Evolutionary conservation across 37 sponge, comb jelly and placozoan genomes (phyloP).

Genomic region (Beroe ovata): DNA sequence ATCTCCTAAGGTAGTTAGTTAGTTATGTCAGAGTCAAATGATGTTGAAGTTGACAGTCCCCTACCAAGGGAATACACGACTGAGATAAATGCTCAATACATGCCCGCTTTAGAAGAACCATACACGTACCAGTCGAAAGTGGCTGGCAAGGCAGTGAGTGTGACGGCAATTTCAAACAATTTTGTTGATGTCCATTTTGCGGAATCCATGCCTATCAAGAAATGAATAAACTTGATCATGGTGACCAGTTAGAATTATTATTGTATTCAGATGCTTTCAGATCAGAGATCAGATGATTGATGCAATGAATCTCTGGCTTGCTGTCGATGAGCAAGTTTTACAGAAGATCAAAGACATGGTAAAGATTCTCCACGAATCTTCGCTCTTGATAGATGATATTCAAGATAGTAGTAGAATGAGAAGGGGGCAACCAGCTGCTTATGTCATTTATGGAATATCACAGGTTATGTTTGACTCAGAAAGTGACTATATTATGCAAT

Average conservation of each 20-base stretch:
- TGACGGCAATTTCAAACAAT: no score
- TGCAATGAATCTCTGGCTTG: constrained; percentile 31
- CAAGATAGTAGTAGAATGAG: constrained; percentile 62
- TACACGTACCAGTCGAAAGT: constrained; percentile 29
- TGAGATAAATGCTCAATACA: constrained; percentile 32
- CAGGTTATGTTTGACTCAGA: no score
- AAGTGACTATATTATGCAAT: no score
- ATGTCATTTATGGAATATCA: constrained; percentile 46
- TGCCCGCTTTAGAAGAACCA: constrained; percentile 16
- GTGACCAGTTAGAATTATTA: no score
- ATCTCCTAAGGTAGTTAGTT: no score
- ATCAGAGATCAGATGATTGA: constrained; percentile 51
- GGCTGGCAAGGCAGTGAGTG: constrained; percentile 52
- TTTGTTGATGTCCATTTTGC: no score
- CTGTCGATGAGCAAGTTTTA: background rate
- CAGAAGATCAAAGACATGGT: constrained; percentile 24
- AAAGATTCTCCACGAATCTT: constrained; percentile 39
- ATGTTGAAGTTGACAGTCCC: background rate
- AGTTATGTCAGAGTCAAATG: background rate
- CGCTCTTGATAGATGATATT: constrained; percentile 56
- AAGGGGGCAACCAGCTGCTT: constrained; percentile 54
- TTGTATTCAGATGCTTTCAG: no score
- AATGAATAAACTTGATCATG: no score
- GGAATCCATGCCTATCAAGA: no score
- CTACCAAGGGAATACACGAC: background rate